Percentiles rank a stretch among this genome's conserved stretches.
Evolutionary conservation across 2,888 invertebrate genomes (phyloP).

Genomic region (Mythimna pallens): DNA sequence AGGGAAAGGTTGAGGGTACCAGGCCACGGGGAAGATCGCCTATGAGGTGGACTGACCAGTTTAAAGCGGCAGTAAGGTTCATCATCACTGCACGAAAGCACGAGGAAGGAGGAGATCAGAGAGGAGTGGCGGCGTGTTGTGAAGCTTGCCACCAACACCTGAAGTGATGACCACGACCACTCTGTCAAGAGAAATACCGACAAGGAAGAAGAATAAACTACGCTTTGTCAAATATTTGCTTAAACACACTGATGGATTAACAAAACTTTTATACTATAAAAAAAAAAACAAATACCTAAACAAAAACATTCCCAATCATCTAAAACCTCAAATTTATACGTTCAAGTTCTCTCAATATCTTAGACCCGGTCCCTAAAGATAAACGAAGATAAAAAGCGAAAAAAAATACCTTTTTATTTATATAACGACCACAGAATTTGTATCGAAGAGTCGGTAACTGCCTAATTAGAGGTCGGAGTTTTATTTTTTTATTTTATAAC

Average conservation of each 20-base stretch:
- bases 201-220: too few relatives aligned
- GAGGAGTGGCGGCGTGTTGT: too few relatives aligned
- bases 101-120: too few relatives aligned
- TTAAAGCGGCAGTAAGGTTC: too few relatives aligned
- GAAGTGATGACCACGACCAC: too few relatives aligned
- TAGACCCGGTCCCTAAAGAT: constrained; percentile 56
- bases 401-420: constrained; percentile 54
- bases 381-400: constrained; percentile 42
- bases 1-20: too few relatives aligned
- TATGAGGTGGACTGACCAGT: too few relatives aligned
- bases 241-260: not conserved
- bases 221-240: not conserved
- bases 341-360: constrained; percentile 51
- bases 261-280: not conserved
- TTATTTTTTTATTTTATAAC: constrained; percentile 61
- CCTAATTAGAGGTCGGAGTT: constrained; percentile 70
- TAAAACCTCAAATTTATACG: constrained; percentile 49
- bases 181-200: too few relatives aligned
- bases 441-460: constrained; percentile 70
- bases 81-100: too few relatives aligned
- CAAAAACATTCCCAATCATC: constrained; percentile 25
- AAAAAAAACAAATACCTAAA: not conserved
- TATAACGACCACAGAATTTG: constrained; percentile 72
- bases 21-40: too few relatives aligned
- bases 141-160: too few relatives aligned